phyloP scores from a whole-genome alignment of 2,888 invertebrate species.

The Nomada fabriciana region DNA sequence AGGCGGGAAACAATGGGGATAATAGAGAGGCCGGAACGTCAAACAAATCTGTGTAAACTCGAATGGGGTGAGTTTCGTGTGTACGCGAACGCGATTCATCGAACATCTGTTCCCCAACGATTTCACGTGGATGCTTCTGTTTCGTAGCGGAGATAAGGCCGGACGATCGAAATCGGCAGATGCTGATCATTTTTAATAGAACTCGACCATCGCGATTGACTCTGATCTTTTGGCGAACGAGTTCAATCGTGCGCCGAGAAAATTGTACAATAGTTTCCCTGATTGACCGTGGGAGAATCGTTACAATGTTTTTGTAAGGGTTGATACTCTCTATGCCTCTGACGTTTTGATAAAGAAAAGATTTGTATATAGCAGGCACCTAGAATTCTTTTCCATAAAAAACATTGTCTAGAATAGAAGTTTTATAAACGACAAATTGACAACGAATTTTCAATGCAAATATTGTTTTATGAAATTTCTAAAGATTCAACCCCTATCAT shows the following conservation, averaged over 20 bases:
- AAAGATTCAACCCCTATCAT: too few species aligned
- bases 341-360: too few species aligned
- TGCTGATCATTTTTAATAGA: conserved; percentile 42
- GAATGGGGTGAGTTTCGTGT: conserved; percentile 10
- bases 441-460: too few species aligned
- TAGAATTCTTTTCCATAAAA: too few species aligned
- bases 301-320: too few species aligned
- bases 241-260: not conserved
- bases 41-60: conserved; percentile 78
- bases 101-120: conserved; percentile 76
- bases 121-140: conserved; percentile 48
- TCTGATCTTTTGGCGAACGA: not conserved
- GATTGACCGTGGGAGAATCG: too few species aligned
- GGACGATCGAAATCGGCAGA: conserved; percentile 57
- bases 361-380: too few species aligned
- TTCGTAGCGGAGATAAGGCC: conserved; percentile 47
- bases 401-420: too few species aligned
- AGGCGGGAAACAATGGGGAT: conserved; percentile 76
- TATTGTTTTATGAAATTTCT: too few species aligned
- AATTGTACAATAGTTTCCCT: not conserved
- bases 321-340: too few species aligned
- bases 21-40: conserved; percentile 74
- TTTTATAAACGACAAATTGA: too few species aligned
- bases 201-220: conserved; percentile 8
- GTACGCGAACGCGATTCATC: conserved; percentile 67